phyloP scores from a whole-genome alignment of 1,140 invertebrate species.

The Prorops nasuta region DNA sequence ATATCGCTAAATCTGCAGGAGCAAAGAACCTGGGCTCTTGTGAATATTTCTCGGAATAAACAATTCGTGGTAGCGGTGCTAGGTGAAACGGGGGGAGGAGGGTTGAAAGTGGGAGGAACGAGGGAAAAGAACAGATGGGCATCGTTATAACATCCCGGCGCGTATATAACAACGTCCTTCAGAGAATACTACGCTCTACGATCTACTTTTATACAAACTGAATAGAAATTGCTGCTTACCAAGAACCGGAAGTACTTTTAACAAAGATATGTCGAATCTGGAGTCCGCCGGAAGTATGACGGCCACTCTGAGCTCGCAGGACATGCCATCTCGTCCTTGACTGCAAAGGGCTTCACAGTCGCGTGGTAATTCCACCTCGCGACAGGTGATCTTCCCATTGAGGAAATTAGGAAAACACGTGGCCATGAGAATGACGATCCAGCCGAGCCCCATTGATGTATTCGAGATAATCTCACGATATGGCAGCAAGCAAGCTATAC shows the following conservation, averaged over 20 bases:
- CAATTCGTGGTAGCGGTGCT: neutral
- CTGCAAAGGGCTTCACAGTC: slow-evolving; percentile 41
- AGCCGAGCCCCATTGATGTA: slow-evolving; percentile 30
- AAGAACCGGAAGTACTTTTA: slow-evolving; percentile 43
- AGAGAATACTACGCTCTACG: too few species aligned
- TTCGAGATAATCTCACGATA: too few species aligned
- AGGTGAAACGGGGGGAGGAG: too few species aligned
- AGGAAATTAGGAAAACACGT: slow-evolving; percentile 7
- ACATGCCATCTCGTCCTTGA: slow-evolving; percentile 13
- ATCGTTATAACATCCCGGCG: too few species aligned
- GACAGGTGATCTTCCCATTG: slow-evolving; percentile 27
- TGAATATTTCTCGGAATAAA: neutral
- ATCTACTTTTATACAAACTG: too few species aligned
- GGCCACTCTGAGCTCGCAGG: slow-evolving; percentile 41
- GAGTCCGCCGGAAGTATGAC: slow-evolving; percentile 39
- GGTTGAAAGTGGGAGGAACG: too few species aligned
- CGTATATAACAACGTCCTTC: too few species aligned
- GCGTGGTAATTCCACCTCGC: slow-evolving; percentile 32
- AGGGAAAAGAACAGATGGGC: too few species aligned
- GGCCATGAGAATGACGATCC: slow-evolving; percentile 20
- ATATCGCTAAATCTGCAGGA: slow-evolving; percentile 57
- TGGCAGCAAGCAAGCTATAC: too few species aligned
- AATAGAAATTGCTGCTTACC: slow-evolving; percentile 31
- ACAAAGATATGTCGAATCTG: slow-evolving; percentile 39
- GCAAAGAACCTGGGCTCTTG: neutral